Percentiles rank a stretch among this genome's conserved stretches.
These are phyloP conservation scores for Tretioscincus oriximinensis DNA, from an alignment of 2,113 vertebrate species.

Conservation along the genomic window DNA sequence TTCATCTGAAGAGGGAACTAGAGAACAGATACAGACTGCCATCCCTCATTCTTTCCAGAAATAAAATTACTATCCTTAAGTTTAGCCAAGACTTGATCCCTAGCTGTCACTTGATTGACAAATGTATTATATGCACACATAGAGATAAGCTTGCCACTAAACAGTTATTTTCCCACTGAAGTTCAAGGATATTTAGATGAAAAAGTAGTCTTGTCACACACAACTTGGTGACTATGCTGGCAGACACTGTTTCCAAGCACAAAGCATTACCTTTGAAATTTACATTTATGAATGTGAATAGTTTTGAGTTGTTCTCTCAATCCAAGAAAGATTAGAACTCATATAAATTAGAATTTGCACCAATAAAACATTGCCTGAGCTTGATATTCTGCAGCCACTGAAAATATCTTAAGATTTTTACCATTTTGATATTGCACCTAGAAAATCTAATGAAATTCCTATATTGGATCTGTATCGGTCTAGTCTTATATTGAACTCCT, in stretches of 20 bases:
- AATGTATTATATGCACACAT: not conserved
- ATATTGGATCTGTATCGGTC: not conserved
- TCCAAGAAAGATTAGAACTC: not conserved
- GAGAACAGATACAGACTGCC: not conserved
- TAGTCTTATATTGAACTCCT: too few relatives aligned
- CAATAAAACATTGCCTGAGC: too few relatives aligned
- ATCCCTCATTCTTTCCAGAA: not conserved
- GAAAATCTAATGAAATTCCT: not conserved
- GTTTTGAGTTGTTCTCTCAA: not conserved
- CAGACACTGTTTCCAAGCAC: not conserved
- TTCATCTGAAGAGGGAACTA: not conserved
- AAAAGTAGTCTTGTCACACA: not conserved
- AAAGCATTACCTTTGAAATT: accelerated
- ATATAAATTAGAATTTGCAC: not conserved
- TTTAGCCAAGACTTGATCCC: not conserved
- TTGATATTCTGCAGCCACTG: not conserved
- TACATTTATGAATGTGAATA: not conserved
- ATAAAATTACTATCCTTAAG: not conserved
- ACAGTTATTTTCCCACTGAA: not conserved
- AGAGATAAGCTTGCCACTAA: not conserved
- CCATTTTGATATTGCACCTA: not conserved
- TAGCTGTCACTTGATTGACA: not conserved
- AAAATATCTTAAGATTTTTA: not conserved
- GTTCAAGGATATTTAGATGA: not conserved
- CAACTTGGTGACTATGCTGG: not conserved